These are phyloP conservation scores for Cirrhinus molitorella DNA, from an alignment of 2,797 vertebrate species.

Conservation along the genomic window DNA sequence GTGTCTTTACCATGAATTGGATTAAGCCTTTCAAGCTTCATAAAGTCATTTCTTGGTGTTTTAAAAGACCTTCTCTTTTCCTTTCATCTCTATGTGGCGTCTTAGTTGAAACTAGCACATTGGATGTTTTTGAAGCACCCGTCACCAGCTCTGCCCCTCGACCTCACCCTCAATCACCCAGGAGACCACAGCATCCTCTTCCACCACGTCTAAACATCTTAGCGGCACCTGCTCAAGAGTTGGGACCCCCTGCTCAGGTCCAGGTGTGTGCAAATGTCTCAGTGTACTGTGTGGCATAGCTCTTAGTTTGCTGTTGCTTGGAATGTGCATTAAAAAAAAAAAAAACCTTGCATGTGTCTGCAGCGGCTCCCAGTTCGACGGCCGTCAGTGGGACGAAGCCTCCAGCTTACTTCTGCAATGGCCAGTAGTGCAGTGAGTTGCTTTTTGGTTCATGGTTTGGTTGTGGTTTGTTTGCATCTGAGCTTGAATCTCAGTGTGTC, in stretches of 20 bases:
- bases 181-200: slow-evolving; percentile 87
- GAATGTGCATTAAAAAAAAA: neutral
- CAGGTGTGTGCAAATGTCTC: slow-evolving; percentile 58
- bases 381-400: slow-evolving; percentile 87
- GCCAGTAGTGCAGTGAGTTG: slow-evolving; percentile 86
- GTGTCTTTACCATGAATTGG: neutral
- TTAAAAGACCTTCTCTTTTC: no score
- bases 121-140: slow-evolving; percentile 87
- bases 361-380: slow-evolving; percentile 82
- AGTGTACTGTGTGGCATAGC: neutral
- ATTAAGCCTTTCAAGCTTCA: neutral
- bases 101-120: slow-evolving; percentile 82
- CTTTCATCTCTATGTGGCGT: slow-evolving; percentile 10
- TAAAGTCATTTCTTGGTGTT: neutral
- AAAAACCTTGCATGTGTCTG: neutral
- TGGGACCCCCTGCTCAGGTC: slow-evolving; percentile 89
- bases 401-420: slow-evolving; percentile 87
- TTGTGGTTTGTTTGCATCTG: neutral
- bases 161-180: slow-evolving; percentile 86
- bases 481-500: neutral
- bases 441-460: neutral
- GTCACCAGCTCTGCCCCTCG: slow-evolving; percentile 86
- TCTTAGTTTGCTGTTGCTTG: neutral
- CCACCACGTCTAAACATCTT: slow-evolving; percentile 89
- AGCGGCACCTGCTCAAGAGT: slow-evolving; percentile 85